A percentile compares a stretch with the other conserved stretches of the same genome.
phyloP scores from a whole-genome alignment of 2,113 vertebrate genomes.

The Columba livia region DNA sequence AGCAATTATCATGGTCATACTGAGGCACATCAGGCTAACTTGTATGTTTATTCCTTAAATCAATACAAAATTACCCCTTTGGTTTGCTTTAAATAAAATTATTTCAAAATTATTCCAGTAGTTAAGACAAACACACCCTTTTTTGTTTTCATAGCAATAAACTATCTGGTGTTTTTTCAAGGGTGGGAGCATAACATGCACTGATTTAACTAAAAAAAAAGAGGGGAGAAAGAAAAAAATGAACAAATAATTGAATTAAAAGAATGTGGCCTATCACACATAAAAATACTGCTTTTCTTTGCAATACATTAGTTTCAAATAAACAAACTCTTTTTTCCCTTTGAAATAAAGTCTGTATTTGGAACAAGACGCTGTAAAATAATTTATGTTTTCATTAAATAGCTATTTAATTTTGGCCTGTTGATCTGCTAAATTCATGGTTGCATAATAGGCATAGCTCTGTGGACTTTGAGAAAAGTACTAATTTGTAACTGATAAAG shows the following conservation, averaged over 20 bases:
- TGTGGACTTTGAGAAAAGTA: neutral
- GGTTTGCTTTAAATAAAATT: neutral
- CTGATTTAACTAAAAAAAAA: neutral
- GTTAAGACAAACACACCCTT: neutral
- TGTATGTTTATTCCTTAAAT: neutral
- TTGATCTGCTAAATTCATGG: neutral
- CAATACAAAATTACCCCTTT: neutral
- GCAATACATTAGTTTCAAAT: neutral
- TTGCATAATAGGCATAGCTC: neutral
- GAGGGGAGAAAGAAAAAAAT: neutral
- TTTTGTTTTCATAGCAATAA: neutral
- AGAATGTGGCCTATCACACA: neutral
- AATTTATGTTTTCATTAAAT: conserved; percentile 10
- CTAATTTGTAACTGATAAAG: neutral
- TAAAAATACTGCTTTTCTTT: neutral
- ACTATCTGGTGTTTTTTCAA: neutral
- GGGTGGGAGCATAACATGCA: neutral
- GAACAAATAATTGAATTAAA: neutral
- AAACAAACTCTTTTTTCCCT: neutral
- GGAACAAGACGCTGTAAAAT: neutral
- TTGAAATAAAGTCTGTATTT: neutral
- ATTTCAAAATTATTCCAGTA: neutral
- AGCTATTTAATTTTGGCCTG: neutral
- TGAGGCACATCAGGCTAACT: neutral
- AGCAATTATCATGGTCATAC: neutral